phyloP scores from a whole-genome alignment of 2,113 vertebrate genomes.

The Oryzias woworae region DNA sequence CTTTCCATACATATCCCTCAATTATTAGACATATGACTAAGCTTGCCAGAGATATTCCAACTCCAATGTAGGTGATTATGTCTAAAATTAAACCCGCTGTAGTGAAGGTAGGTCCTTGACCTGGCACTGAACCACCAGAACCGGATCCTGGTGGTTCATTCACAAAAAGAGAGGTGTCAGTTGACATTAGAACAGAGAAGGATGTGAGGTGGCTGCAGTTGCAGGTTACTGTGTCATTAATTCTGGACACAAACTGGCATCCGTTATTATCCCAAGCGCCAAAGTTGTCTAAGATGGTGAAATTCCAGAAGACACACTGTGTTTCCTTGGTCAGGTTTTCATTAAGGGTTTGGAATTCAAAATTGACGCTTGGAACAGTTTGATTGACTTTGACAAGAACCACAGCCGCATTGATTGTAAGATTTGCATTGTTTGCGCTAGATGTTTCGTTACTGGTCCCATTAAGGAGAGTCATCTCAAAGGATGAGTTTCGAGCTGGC shows the following conservation, averaged over 20 bases:
- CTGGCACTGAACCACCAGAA: too few species aligned
- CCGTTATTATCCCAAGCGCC: constrained; percentile 74
- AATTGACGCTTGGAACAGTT: constrained; percentile 48
- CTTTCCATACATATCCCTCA: constrained; percentile 81
- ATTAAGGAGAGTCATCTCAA: neutral
- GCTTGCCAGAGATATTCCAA: constrained; percentile 78
- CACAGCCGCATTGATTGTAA: constrained; percentile 78
- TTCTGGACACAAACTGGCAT: constrained; percentile 45
- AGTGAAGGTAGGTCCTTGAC: too few species aligned
- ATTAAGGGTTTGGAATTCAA: constrained; percentile 77
- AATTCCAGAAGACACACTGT: constrained; percentile 85
- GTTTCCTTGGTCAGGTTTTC: constrained; percentile 35
- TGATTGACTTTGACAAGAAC: constrained; percentile 71
- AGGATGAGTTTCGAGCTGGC: constrained; percentile 43
- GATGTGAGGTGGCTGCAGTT: constrained; percentile 81
- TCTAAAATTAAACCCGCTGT: constrained; percentile 27
- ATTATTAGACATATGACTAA: constrained; percentile 82
- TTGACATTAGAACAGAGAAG: constrained; percentile 87
- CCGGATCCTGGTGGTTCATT: too few species aligned
- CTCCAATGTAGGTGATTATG: constrained; percentile 74
- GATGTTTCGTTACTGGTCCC: constrained; percentile 65
- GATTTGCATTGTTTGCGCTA: neutral
- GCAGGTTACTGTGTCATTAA: constrained; percentile 60
- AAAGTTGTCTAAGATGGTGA: constrained; percentile 29
- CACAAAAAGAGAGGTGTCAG: neutral